A percentile compares a stretch with the other conserved stretches of the same genome.
Evolutionary conservation across 2,113 vertebrate species (phyloP).

Genomic region (Asarcornis scutulata): DNA sequence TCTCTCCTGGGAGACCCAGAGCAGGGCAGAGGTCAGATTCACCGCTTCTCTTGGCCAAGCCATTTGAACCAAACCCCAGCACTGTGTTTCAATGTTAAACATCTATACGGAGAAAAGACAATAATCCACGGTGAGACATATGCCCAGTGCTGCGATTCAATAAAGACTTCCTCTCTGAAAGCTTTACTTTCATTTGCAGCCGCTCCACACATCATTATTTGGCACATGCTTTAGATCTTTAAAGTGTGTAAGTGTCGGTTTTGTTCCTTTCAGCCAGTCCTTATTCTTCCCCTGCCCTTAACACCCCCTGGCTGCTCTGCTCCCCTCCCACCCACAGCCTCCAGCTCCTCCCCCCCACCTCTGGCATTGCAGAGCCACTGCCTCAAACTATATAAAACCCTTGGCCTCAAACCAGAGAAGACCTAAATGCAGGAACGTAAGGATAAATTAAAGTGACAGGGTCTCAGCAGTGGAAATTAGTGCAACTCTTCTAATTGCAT

Average conservation of each 20-base stretch:
- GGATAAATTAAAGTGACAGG: conserved; percentile 92
- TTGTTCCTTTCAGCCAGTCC: conserved; percentile 44
- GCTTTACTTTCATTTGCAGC: not conserved
- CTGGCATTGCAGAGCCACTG: conserved; percentile 68
- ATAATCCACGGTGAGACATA: not conserved
- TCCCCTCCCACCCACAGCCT: not conserved
- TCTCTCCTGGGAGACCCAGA: not conserved
- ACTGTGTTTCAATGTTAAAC: not conserved
- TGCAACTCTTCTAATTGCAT: conserved; percentile 95
- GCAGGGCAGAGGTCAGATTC: not conserved
- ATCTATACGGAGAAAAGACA: not conserved
- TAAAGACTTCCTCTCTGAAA: conserved; percentile 18
- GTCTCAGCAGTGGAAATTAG: conserved; percentile 89
- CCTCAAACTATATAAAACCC: conserved; percentile 77
- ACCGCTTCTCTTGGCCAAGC: rapidly evolving
- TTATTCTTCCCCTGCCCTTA: conserved; percentile 20
- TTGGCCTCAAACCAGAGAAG: conserved; percentile 82
- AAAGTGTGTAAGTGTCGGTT: conserved; percentile 5
- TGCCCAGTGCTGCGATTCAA: not conserved
- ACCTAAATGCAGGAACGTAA: conserved; percentile 82
- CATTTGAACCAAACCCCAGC: not conserved
- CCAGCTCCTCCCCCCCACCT: conserved; percentile 30
- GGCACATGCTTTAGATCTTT: conserved; percentile 26
- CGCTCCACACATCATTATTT: conserved; percentile 17
- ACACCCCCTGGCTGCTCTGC: not conserved